Base-by-base conservation (phyloP, 1,140 invertebrate genomes). In the Vollenhovia emeryi region DNA sequence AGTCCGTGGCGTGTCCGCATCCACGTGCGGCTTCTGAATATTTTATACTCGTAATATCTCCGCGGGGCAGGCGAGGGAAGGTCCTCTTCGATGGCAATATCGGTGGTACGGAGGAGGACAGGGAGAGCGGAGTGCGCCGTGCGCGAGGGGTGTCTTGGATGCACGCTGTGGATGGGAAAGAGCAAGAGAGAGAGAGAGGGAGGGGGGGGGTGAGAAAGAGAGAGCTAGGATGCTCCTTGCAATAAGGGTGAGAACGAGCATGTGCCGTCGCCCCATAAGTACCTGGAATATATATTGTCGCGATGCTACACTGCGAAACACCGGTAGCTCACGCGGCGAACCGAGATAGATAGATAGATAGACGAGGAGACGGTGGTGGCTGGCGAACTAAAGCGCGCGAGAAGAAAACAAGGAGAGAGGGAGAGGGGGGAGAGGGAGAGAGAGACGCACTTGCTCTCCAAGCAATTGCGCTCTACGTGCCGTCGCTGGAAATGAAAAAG, bases 161-260 rank as follows among this genome's bases (percentile, higher is more conserved):
- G 83, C 36, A n/a, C 15, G 21, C 4, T 6, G 30, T 66, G 36
- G 18, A 30, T 57, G 9, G n/a, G 36, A 40, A 50, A 69, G 45
- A 48, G 6, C 9, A 3, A 48, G 33, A 30, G 30, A 69, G 73
- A 75, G 43, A 76, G 24, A 59, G 55, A 40, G 69, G 79, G 75
- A 85, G 76, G 83, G 79, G 59, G 75, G 80, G 76, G 83, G 79
- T 59, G 62, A 48, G 50, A 2, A 18, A 82, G 64, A 71, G 27
- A 21, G 33, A 64, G 30, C 45, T 76, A 83, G 87, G 88, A 85
- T 90, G 88, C 76, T 91, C 89, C 88, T 84, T 62, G 88, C 90
- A 91, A 91, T 91, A 91, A 91, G 90, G 90, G 90, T 91, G 90
- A 91, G 90, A 91, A 91, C 86, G 90, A 88, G 90, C 90, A 91